Base-by-base conservation (phyloP, 2,888 invertebrate species). In the Herminia tarsipennalis region DNA sequence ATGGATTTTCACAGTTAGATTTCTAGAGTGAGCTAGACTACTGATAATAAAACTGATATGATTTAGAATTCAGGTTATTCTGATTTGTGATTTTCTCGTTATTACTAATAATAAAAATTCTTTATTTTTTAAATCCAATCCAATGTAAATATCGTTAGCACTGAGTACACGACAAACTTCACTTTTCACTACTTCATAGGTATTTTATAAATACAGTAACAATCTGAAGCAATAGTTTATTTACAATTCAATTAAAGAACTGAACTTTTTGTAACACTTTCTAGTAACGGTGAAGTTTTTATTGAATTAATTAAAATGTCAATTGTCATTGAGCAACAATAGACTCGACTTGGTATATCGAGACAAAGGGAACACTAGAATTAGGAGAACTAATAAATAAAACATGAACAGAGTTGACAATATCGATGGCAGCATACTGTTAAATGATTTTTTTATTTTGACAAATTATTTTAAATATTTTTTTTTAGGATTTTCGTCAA, bases 361-460 rank as follows among this genome's bases (percentile, higher is more conserved):
- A 1, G 90, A 90, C 50, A 90, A 55, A 6, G 90, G 88, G 50
- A 91, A 90, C 27, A 88, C 73, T 3, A 90, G 49, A 3, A 88
- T 73, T 0, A 88, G 47, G n/a, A 90, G 57, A 27, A 86, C 77
- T 48, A 91, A 73, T 28, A 91, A 65, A 62, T 90, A 91, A 6
- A 88, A 60, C 73, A 90, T 76, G 50, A 91, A 85, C 13, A 87
- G 44, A 0, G 85, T 81, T 0, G 89, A 81, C 36, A 88, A 47
- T 4, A 88, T 55, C 22, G 78, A 71, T 2, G 78, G 71, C 28
- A 88, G 62, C 77, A 84, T 81, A 66, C 62, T 30, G 38, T 16
- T 52, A 10, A 5, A 1, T n/a, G 18, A 20, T 12, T 10, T 6
- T 16, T 24, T 28, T 18, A 28, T 27, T 27, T 20, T 20, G 2